A percentile compares a stretch with the other conserved stretches of the same genome.
phyloP scores from a whole-genome alignment of 2,888 invertebrate genomes.

The Zeuzera pyrina region DNA sequence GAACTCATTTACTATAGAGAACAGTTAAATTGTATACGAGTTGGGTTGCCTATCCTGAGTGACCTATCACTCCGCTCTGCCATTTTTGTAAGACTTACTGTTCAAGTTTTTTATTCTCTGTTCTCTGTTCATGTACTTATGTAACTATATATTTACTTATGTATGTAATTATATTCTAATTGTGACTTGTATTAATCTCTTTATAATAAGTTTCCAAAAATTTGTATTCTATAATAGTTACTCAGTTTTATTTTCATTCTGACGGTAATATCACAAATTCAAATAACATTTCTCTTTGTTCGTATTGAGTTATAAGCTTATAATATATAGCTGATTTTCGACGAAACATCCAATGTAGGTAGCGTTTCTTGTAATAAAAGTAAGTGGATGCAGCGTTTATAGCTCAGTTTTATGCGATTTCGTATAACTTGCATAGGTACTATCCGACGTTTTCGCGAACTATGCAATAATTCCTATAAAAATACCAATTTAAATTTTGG shows the following conservation, averaged over 20 bases:
- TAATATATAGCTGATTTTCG: conserved; percentile 34
- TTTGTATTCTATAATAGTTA: not conserved
- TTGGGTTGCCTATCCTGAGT: too few species aligned
- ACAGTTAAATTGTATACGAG: too few species aligned
- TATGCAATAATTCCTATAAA: conserved; percentile 34
- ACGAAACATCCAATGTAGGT: conserved; percentile 29
- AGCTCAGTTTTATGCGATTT: conserved; percentile 44
- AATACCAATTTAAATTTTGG: conserved; percentile 46
- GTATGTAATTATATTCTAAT: too few species aligned
- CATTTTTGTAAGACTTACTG: too few species aligned
- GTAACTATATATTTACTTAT: too few species aligned
- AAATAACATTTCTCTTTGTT: conserved; percentile 10
- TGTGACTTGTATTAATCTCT: too few species aligned
- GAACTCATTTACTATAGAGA: too few species aligned
- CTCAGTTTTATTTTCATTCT: conserved; percentile 1
- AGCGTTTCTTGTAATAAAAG: conserved; percentile 42
- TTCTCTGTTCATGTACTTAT: too few species aligned
- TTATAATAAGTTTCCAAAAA: too few species aligned
- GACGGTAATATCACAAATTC: conserved; percentile 17
- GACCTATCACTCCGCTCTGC: too few species aligned
- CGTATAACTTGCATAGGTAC: conserved; percentile 40
- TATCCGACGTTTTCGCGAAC: conserved; percentile 37
- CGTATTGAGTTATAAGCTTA: conserved; percentile 36
- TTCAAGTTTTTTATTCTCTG: too few species aligned
- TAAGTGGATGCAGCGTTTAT: conserved; percentile 56